Percentiles rank a stretch among this genome's conserved stretches.
Evolutionary conservation across 2,113 vertebrate genomes (phyloP).

Genomic region (Acrocephalus kingi): DNA sequence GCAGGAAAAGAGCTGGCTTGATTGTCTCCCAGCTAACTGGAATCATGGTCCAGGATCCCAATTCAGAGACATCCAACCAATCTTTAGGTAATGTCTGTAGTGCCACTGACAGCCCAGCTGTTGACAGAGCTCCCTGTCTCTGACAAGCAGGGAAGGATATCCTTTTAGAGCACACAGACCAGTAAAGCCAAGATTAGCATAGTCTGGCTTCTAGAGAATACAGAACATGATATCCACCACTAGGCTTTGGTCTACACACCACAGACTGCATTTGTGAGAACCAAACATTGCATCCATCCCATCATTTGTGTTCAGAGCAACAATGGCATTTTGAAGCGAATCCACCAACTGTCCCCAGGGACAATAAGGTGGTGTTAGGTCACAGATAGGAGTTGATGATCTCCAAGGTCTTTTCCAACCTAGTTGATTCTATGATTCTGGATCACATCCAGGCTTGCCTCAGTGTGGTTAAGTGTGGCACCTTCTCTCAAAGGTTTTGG

Average conservation of each 20-base stretch:
- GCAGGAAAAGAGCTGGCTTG: neutral
- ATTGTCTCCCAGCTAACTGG: neutral
- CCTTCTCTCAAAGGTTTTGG: neutral
- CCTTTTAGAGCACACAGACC: neutral
- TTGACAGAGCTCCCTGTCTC: neutral
- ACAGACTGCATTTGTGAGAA: neutral
- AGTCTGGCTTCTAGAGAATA: neutral
- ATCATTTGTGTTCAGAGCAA: neutral
- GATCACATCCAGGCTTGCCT: neutral
- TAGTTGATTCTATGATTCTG: neutral
- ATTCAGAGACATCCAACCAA: neutral
- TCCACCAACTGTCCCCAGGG: neutral
- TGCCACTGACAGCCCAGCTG: neutral
- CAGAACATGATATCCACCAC: neutral
- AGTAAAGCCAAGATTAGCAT: neutral
- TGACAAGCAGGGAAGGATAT: neutral
- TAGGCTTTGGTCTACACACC: neutral
- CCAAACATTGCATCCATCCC: neutral
- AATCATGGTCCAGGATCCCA: fast-evolving
- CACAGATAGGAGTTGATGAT: neutral
- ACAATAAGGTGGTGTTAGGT: neutral
- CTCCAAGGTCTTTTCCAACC: neutral
- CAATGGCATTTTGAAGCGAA: neutral
- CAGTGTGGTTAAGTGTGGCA: neutral
- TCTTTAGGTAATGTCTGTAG: neutral